Evolutionary conservation across 1,140 invertebrate species (phyloP).

Genomic region (Phymorhynchus buccinoides): DNA sequence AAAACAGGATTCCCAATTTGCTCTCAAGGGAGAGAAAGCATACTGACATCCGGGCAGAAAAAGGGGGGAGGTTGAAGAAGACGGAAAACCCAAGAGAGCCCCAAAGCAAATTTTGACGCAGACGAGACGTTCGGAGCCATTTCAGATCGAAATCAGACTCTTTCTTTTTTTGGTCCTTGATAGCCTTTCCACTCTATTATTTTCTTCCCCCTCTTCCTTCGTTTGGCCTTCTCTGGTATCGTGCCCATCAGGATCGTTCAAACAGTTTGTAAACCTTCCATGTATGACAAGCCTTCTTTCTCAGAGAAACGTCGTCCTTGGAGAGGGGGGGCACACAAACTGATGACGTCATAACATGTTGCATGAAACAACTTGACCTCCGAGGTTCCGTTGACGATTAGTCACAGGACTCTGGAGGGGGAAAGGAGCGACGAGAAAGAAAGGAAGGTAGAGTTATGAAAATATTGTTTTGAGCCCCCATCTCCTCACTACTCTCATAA

Average conservation of each 20-base stretch:
- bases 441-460: background rate
- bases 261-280: background rate
- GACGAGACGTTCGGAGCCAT: background rate
- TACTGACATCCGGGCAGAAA: background rate
- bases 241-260: background rate
- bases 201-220: background rate
- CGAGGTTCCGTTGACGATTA: background rate
- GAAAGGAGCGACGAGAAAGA: background rate
- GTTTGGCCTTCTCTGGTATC: background rate
- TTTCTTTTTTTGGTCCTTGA: too few species aligned
- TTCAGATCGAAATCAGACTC: background rate
- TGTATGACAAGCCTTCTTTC: background rate
- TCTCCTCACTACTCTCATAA: background rate
- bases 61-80: background rate
- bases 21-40: background rate
- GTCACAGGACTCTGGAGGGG: background rate
- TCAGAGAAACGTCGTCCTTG: background rate
- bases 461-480: background rate
- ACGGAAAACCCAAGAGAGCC: background rate
- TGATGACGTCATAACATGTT: conserved; percentile 20
- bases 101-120: background rate
- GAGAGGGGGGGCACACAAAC: background rate
- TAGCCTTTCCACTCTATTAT: background rate
- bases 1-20: background rate
- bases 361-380: conserved; percentile 6